phyloP scores from a whole-genome alignment of 2,888 invertebrate genomes.

The Metopia argyrocephala region DNA sequence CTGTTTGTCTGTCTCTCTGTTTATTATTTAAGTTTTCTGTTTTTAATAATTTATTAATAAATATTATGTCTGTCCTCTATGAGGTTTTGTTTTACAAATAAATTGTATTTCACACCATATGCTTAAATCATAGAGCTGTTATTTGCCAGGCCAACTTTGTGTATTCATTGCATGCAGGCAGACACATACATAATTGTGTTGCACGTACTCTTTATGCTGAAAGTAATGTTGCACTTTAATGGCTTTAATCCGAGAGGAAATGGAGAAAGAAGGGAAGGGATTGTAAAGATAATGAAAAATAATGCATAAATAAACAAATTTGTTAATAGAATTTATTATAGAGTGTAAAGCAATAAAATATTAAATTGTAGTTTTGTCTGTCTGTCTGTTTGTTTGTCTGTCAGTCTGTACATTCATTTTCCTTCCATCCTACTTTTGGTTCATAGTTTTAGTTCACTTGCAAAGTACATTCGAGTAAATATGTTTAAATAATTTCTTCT shows the following conservation, averaged over 20 bases:
- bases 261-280: not conserved
- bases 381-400: not conserved
- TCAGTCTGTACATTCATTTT: not conserved
- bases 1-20: not conserved
- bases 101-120: constrained; percentile 41
- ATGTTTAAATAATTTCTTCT: not conserved
- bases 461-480: too few relatives aligned
- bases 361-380: not conserved
- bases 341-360: constrained; percentile 21
- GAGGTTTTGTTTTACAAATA: constrained; percentile 26
- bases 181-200: not conserved
- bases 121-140: constrained; percentile 26
- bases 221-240: constrained; percentile 25
- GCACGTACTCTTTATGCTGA: not conserved
- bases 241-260: not conserved
- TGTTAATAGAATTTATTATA: constrained; percentile 50
- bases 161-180: constrained; percentile 1
- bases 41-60: constrained; percentile 40
- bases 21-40: constrained; percentile 37
- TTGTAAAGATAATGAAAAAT: not conserved
- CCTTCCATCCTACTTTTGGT: too few relatives aligned
- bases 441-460: not conserved
- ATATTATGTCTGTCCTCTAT: not conserved
- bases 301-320: constrained; percentile 50
- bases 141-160: not conserved